Evolutionary conservation across 2,113 vertebrate genomes (phyloP).

Genomic region (Dascyllus trimaculatus): DNA sequence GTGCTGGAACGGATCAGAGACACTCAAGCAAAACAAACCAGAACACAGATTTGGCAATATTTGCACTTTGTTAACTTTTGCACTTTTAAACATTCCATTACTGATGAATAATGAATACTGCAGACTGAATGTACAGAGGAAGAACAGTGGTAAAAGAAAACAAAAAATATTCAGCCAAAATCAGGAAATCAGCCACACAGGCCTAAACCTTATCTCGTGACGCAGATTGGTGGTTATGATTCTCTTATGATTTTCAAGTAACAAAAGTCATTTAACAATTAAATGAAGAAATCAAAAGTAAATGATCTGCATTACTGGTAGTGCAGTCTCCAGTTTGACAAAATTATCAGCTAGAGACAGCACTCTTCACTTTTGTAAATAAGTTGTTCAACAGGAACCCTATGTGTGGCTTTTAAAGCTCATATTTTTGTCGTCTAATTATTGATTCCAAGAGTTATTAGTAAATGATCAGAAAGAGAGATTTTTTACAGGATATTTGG

Average conservation of each 20-base stretch:
- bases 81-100: constrained; percentile 41
- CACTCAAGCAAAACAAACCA: constrained; percentile 52
- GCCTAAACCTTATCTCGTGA: constrained; percentile 13
- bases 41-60: constrained; percentile 50
- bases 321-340: constrained; percentile 41
- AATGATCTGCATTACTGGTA: constrained; percentile 23
- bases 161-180: constrained; percentile 21
- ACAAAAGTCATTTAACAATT: constrained; percentile 21
- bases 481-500: constrained; percentile 1
- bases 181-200: constrained; percentile 9
- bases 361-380: constrained; percentile 43
- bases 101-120: constrained; percentile 38
- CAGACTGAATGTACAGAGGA: constrained; percentile 17
- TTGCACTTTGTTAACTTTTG: constrained; percentile 43
- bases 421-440: constrained; percentile 21
- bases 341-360: constrained; percentile 30
- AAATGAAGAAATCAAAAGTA: constrained; percentile 2
- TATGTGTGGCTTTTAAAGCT: constrained; percentile 42
- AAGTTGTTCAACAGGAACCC: constrained; percentile 48
- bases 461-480: constrained; percentile 24
- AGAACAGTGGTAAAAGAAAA: background rate
- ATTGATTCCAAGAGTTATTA: constrained; percentile 20
- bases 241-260: constrained; percentile 47
- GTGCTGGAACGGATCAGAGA: constrained; percentile 69
- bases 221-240: constrained; percentile 16